Evolutionary conservation across 2,797 vertebrate genomes (phyloP).

Genomic region (Simalia tracyae): DNA sequence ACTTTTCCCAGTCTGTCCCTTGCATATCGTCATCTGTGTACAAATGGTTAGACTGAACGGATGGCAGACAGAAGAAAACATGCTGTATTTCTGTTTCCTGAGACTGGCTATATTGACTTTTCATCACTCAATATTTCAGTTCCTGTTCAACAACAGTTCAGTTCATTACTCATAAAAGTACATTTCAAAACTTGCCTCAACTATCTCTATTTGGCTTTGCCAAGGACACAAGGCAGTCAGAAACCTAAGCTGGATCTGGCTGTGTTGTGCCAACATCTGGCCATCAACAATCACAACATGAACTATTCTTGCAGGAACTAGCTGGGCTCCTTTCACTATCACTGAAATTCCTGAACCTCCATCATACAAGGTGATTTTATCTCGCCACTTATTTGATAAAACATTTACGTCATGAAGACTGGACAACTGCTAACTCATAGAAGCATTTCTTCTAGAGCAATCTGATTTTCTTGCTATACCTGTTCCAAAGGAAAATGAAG

Average conservation of each 20-base stretch:
- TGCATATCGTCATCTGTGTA: background rate
- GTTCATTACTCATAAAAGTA: constrained; percentile 1
- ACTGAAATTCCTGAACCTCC: background rate
- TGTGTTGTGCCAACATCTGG: background rate
- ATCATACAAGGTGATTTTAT: no score
- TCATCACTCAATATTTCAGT: background rate
- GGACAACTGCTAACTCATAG: background rate
- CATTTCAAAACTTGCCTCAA: background rate
- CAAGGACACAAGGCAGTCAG: constrained; percentile 41
- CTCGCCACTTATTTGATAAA: background rate
- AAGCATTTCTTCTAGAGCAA: background rate
- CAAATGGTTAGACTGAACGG: background rate
- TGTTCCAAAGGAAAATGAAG: constrained; percentile 39
- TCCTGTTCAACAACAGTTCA: background rate
- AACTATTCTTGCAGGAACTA: no score
- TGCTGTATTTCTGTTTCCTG: background rate
- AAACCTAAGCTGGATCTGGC: constrained; percentile 19
- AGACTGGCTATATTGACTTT: background rate
- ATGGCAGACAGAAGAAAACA: constrained; percentile 23
- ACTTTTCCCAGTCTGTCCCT: background rate
- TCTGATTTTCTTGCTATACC: constrained; percentile 54
- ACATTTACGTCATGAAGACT: background rate
- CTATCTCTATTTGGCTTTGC: background rate
- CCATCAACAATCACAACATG: no score
- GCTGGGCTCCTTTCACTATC: background rate